Evolutionary conservation across 23 tunicate species (phyloP), one percentile per base, ranked within the genome.

Genomic region (Oikopleura albicans): DNA sequence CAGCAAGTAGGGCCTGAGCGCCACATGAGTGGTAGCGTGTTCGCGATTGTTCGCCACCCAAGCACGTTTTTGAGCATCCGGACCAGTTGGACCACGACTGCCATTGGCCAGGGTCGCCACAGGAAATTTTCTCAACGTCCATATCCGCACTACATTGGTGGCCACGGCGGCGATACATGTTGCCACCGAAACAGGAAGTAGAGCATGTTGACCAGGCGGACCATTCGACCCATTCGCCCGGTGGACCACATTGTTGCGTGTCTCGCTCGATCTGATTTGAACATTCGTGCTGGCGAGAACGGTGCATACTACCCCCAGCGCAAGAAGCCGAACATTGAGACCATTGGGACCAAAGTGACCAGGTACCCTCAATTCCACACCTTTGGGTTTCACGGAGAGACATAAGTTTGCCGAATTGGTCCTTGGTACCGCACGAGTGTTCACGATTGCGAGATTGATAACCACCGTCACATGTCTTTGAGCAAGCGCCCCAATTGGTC

Each of bases 1-100:
- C 59, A 49, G 59, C 91, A 38, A 59, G 27, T 1, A 86, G 88
- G 12, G 87, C 76, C 66, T 84, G 76, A 16, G 40, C 39, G 28
- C 83, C 79, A 79, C 99, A 95, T 1, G 87, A 40, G 63, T 95
- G 99, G n/a, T 84, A 66, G 76, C 87, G 88, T 4, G 40, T 28
- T 56, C 99, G 83, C 28, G 87, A 76, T 85, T 84, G 75, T 1
- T 41, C 1, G 37, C 84, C 88, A 27, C 88, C 88, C 16, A n/a
- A n/a, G 87, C 99, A 95, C 36, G 88, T 85, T 27, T 87, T 76
- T 8, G 59, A 49, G 59, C 59, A 49, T 8, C 59, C 59, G 22
- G 59, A 49, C 59, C 59, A 49, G 59, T 8, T 22, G 22, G 59
- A 49, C 59, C 59, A 49, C 16, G 59, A 8, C 59, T 8, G 8